These are phyloP conservation scores for Drosophila pruinosa DNA, from an alignment of 1,140 invertebrate species.

Conservation along the genomic window DNA sequence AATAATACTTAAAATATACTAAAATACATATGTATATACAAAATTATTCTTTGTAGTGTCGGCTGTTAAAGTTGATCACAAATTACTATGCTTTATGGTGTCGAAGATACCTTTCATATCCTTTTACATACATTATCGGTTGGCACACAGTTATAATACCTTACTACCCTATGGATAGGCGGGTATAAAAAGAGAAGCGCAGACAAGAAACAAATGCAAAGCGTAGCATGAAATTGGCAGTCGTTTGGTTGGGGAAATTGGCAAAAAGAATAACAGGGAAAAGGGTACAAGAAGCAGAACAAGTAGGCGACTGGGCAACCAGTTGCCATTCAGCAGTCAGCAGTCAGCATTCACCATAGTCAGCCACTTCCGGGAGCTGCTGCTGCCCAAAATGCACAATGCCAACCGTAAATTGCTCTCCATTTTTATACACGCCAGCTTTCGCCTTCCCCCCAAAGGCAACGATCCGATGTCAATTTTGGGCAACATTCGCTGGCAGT, in stretches of 20 bases:
- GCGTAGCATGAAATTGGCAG: constrained; percentile 66
- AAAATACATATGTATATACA: too few species aligned
- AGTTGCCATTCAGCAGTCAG: background rate
- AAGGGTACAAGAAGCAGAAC: background rate
- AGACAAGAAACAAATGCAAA: constrained; percentile 45
- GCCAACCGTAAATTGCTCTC: constrained; percentile 58
- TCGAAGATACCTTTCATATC: too few species aligned
- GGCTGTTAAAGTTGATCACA: too few species aligned
- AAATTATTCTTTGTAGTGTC: too few species aligned
- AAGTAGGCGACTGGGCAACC: background rate
- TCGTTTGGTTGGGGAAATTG: constrained; percentile 20
- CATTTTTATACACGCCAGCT: constrained; percentile 75
- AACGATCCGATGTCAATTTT: constrained; percentile 67
- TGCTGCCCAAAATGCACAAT: constrained; percentile 22
- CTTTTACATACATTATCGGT: too few species aligned
- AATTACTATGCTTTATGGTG: too few species aligned
- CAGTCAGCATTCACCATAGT: constrained; percentile 4
- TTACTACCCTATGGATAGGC: too few species aligned
- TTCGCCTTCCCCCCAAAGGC: constrained; percentile 27
- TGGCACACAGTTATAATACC: too few species aligned
- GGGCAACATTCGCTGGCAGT: constrained; percentile 14
- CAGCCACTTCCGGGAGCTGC: constrained; percentile 16
- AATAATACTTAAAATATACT: too few species aligned
- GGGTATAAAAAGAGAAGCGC: background rate
- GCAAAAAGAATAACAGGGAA: background rate